A percentile compares a stretch with the other conserved stretches of the same genome.
Conservation (phyloP, 2,113 vertebrate species). For the Polyodon spathula region DNA sequence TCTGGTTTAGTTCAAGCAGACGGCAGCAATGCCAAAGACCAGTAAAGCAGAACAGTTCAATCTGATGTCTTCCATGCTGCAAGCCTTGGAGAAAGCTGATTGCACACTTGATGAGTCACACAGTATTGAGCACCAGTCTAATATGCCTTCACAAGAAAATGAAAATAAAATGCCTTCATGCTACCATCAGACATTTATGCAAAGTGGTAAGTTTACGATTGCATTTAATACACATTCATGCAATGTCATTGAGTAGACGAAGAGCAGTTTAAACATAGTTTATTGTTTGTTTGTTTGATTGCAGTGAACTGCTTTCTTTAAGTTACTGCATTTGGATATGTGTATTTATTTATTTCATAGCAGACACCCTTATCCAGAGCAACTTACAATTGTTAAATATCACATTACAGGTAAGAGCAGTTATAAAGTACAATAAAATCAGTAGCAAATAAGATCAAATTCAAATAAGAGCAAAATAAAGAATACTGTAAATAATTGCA, state of each 20-base stretch:
- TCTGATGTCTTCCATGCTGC: slow-evolving; percentile 42
- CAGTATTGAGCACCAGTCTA: not conserved
- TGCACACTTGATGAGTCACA: slow-evolving; percentile 11
- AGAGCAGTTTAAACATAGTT: no score
- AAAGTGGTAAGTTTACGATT: not conserved
- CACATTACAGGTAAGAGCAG: no score
- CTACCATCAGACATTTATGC: not conserved
- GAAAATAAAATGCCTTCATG: not conserved
- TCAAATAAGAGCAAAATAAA: no score
- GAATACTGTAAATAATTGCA: no score
- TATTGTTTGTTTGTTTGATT: no score
- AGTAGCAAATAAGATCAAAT: no score
- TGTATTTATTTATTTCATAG: no score
- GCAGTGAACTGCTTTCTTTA: no score
- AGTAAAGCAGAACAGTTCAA: slow-evolving; percentile 26
- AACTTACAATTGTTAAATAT: no score
- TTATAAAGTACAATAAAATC: no score
- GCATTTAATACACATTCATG: not conserved
- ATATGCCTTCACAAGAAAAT: slow-evolving; percentile 19
- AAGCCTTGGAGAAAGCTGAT: slow-evolving; percentile 34
- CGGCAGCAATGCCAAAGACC: slow-evolving; percentile 19
- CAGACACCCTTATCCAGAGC: no score
- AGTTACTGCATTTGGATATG: no score
- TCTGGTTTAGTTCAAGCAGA: not conserved
- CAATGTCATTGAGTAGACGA: not conserved